A percentile compares a stretch with the other conserved stretches of the same genome.
These are phyloP conservation scores for Coreoperca whiteheadi DNA, from an alignment of 2,113 vertebrate genomes.

Conservation along the genomic window DNA sequence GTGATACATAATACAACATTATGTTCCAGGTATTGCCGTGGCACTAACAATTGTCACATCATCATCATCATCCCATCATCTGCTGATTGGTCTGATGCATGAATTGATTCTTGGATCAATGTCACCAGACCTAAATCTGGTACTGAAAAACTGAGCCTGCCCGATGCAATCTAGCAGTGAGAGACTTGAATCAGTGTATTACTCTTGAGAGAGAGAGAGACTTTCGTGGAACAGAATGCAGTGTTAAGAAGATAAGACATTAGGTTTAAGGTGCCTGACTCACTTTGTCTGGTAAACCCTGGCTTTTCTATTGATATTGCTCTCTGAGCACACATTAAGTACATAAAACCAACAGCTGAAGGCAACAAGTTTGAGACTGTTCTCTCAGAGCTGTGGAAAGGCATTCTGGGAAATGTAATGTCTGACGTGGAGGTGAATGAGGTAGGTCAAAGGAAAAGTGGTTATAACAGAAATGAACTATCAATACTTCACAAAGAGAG, in stretches of 20 bases:
- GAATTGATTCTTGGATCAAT: background rate
- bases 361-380: background rate
- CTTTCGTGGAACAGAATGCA: background rate
- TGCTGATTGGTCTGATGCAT: slow-evolving; percentile 3
- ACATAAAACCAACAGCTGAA: background rate
- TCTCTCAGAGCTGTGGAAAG: slow-evolving; percentile 12
- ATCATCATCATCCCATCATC: slow-evolving; percentile 6
- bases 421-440: background rate
- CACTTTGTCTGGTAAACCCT: slow-evolving; percentile 6
- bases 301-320: background rate
- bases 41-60: too few relatives aligned
- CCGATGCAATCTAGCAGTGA: background rate
- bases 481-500: background rate
- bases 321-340: slow-evolving; percentile 12
- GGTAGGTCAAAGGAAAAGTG: background rate
- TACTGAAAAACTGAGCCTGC: background rate
- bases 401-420: slow-evolving; percentile 23
- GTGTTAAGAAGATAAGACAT: slow-evolving; percentile 3
- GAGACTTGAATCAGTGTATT: background rate
- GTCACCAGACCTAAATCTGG: slow-evolving; percentile 2
- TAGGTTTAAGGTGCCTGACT: slow-evolving; percentile 25
- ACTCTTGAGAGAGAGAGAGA: background rate
- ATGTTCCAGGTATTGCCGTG: too few relatives aligned
- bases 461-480: background rate
- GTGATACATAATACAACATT: too few relatives aligned